phyloP scores from a whole-genome alignment of 2,797 vertebrate genomes.

The Cossypha niveicapilla region DNA sequence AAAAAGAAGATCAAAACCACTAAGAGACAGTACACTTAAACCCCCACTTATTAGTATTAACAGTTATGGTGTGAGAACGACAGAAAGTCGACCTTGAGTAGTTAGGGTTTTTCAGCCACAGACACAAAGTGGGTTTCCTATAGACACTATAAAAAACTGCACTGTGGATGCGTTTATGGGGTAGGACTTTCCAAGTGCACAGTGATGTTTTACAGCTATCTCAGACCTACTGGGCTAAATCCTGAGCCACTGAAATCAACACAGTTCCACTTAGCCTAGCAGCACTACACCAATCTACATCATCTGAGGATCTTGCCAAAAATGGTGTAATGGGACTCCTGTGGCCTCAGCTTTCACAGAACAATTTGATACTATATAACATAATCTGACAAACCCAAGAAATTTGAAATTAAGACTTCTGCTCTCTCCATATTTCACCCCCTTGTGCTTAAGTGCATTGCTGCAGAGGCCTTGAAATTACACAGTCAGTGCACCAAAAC shows the following conservation, averaged over 20 bases:
- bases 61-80: neutral
- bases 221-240: conserved; percentile 21
- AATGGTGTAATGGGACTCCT: conserved; percentile 23
- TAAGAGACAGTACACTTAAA: neutral
- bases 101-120: neutral
- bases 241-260: neutral
- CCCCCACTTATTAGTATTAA: conserved; percentile 7
- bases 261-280: neutral
- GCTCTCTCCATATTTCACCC: conserved; percentile 35
- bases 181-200: neutral
- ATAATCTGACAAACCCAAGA: conserved; percentile 36
- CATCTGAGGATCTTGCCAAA: neutral
- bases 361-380: conserved; percentile 28
- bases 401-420: conserved; percentile 39
- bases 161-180: neutral
- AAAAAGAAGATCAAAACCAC: neutral
- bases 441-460: conserved; percentile 1
- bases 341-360: conserved; percentile 41
- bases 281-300: conserved; percentile 10
- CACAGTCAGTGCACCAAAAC: neutral
- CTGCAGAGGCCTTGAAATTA: neutral
- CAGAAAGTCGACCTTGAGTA: neutral
- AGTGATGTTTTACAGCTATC: conserved; percentile 34
- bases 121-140: neutral
- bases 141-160: conserved; percentile 9